Percentiles rank a stretch among this genome's conserved stretches.
These are phyloP conservation scores for Eristalis intricaria DNA, from an alignment of 2,888 invertebrate genomes.

Conservation along the genomic window DNA sequence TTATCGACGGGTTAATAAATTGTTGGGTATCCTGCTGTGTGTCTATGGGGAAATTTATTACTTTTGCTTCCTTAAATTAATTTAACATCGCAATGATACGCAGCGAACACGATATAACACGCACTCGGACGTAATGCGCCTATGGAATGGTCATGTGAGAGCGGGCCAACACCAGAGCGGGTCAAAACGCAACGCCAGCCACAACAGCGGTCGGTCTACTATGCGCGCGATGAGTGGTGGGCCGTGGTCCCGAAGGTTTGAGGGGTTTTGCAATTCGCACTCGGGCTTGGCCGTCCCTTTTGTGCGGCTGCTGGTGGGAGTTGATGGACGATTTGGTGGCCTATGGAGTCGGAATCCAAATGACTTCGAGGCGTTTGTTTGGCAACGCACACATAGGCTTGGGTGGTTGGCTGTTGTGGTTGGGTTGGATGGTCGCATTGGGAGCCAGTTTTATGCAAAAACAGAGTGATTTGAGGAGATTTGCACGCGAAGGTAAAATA, in stretches of 20 bases:
- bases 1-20: slow-evolving; percentile 75
- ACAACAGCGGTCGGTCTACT: not conserved
- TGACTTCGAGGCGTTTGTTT: not conserved
- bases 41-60: slow-evolving; percentile 74
- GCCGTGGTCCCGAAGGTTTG: slow-evolving; percentile 14
- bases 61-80: slow-evolving; percentile 72
- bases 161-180: slow-evolving; percentile 42
- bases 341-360: slow-evolving; percentile 31
- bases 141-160: slow-evolving; percentile 62
- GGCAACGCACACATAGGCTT: not conserved
- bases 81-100: slow-evolving; percentile 72
- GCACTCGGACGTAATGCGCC: slow-evolving; percentile 68
- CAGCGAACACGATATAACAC: slow-evolving; percentile 72
- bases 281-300: not conserved
- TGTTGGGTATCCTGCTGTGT: slow-evolving; percentile 74
- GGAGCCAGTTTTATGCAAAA: too few species aligned
- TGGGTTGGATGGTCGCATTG: too few species aligned
- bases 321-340: slow-evolving; percentile 49
- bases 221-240: slow-evolving; percentile 4
- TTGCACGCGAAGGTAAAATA: too few species aligned
- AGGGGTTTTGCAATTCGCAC: slow-evolving; percentile 19
- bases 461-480: too few species aligned
- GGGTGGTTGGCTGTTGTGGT: too few species aligned
- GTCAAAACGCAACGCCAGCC: slow-evolving; percentile 60
- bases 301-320: slow-evolving; percentile 44